phyloP scores from a whole-genome alignment of 1,140 invertebrate genomes.

The Drosophila mojavensis region DNA sequence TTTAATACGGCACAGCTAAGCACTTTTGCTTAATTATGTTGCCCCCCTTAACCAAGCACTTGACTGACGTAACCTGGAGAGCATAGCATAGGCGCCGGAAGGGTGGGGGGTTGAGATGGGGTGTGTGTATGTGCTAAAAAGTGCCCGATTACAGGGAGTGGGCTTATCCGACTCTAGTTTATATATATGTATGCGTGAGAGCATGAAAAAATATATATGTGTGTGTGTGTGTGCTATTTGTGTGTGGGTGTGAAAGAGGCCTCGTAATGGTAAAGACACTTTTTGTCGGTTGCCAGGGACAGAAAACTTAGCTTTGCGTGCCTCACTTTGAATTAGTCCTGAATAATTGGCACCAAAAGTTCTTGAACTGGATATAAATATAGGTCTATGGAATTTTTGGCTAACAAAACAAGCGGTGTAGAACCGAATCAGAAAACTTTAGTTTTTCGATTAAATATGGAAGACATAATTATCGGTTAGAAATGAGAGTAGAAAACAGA shows the following conservation, averaged over 20 bases:
- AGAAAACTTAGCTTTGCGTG: slow-evolving; percentile 56
- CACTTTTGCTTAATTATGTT: slow-evolving; percentile 82
- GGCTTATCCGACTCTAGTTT: slow-evolving; percentile 34
- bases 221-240: slow-evolving; percentile 32
- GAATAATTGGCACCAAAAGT: slow-evolving; percentile 75
- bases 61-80: slow-evolving; percentile 74
- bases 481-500: too few relatives aligned
- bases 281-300: slow-evolving; percentile 69
- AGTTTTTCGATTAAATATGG: too few relatives aligned
- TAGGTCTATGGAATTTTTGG: slow-evolving; percentile 8
- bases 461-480: too few relatives aligned
- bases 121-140: slow-evolving; percentile 42
- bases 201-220: background rate
- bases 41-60: slow-evolving; percentile 45
- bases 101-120: background rate
- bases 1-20: slow-evolving; percentile 79
- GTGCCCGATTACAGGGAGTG: slow-evolving; percentile 37
- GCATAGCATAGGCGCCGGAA: slow-evolving; percentile 3
- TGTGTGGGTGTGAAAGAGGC: slow-evolving; percentile 35
- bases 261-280: slow-evolving; percentile 77
- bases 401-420: background rate
- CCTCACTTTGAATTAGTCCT: slow-evolving; percentile 71
- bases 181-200: background rate
- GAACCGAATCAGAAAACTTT: too few relatives aligned
- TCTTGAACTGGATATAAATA: slow-evolving; percentile 15